Evolutionary conservation across 2,888 invertebrate genomes (phyloP).

Genomic region (Morpho achilles): DNA sequence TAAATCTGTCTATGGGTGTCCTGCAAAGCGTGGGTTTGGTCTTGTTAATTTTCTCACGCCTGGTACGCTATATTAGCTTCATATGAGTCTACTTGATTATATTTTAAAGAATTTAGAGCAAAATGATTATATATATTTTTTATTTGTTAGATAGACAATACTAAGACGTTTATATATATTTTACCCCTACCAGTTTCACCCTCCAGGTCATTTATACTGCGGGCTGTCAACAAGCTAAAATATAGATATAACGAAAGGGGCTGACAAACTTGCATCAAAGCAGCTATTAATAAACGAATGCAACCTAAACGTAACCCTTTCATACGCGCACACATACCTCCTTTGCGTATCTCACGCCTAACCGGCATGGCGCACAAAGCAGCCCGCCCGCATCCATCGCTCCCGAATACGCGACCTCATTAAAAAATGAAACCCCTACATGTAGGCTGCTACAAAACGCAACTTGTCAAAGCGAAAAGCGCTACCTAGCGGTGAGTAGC

Average conservation of each 20-base stretch:
- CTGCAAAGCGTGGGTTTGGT: too few relatives aligned
- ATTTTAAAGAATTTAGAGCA: too few relatives aligned
- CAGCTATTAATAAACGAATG: conserved; percentile 63
- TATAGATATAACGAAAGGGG: conserved; percentile 22
- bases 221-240: neutral
- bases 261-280: conserved; percentile 40
- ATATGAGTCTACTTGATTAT: too few relatives aligned
- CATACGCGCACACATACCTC: conserved; percentile 48
- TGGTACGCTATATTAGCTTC: too few relatives aligned
- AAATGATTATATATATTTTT: too few relatives aligned
- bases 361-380: conserved; percentile 51
- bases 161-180: too few relatives aligned
- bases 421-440: conserved; percentile 71
- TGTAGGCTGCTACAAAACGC: conserved; percentile 52
- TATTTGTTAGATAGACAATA: too few relatives aligned
- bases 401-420: conserved; percentile 72
- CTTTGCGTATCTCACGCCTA: conserved; percentile 49
- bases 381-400: conserved; percentile 46
- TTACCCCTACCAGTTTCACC: neutral
- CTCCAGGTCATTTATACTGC: conserved; percentile 3
- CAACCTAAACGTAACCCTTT: conserved; percentile 59
- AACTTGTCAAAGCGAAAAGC: conserved; percentile 68
- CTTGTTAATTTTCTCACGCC: too few relatives aligned
- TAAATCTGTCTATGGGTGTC: too few relatives aligned
- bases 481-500: conserved; percentile 73